Percentiles rank a stretch among this genome's conserved stretches.
Evolutionary conservation across 2,888 invertebrate species (phyloP).

Genomic region (Aleiodes leptofemur): DNA sequence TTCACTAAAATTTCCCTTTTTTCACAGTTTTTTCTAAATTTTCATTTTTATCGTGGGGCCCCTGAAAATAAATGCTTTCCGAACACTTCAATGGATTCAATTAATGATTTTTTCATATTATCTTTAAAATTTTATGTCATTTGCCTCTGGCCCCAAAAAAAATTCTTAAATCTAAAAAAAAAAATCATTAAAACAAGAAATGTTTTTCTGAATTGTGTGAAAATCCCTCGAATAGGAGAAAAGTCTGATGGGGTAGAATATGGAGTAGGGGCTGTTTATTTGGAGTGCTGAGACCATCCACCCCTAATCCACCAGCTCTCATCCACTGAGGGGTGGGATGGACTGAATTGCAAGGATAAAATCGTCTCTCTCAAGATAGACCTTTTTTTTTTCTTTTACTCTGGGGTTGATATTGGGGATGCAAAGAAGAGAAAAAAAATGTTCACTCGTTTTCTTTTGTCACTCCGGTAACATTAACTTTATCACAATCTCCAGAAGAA

Average conservation of each 20-base stretch:
- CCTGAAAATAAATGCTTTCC: too few relatives aligned
- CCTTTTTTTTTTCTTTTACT: conserved; percentile 14
- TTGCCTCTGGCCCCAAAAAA: background rate
- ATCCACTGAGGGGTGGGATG: conserved; percentile 43
- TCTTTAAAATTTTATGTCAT: background rate
- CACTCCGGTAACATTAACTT: conserved; percentile 6
- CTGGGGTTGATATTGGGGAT: conserved; percentile 4
- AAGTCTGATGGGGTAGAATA: conserved; percentile 56
- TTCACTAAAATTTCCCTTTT: too few relatives aligned
- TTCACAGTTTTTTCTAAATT: too few relatives aligned
- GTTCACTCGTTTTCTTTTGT: conserved; percentile 11
- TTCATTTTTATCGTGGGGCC: too few relatives aligned
- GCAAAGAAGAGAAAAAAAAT: conserved; percentile 13
- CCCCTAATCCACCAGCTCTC: conserved; percentile 64
- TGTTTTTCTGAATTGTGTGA: conserved; percentile 10
- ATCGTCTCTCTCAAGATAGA: conserved; percentile 16
- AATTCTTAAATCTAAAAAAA: background rate
- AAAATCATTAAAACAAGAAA: conserved; percentile 5
- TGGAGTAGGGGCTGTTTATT: conserved; percentile 71
- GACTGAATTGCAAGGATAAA: conserved; percentile 29
- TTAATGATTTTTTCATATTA: background rate
- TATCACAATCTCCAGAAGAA: background rate
- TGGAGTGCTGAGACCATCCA: conserved; percentile 71
- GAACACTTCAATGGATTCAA: too few relatives aligned
- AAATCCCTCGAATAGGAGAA: conserved; percentile 3